Conservation (phyloP, 2,113 vertebrate genomes). For the Halichoerus grypus region DNA sequence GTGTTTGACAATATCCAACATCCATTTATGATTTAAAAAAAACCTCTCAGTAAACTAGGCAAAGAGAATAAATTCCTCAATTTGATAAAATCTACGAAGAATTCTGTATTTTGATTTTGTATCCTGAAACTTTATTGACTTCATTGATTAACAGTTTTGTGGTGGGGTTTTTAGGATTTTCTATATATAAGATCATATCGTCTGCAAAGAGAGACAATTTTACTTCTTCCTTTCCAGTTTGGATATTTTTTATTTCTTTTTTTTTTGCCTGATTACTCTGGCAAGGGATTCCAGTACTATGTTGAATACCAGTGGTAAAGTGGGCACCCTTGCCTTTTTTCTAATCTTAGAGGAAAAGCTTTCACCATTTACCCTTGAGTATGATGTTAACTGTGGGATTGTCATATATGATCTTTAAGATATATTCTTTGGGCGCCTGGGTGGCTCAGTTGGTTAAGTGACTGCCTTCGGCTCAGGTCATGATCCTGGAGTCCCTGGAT, state of each 20-base stretch:
- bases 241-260: neutral
- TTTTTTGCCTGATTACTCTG: neutral
- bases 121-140: neutral
- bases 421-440: neutral
- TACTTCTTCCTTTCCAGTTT: neutral
- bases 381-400: neutral
- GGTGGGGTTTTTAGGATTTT: neutral
- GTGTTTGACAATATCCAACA: no score
- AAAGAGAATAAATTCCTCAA: neutral
- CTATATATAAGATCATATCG: no score
- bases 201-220: neutral
- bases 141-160: neutral
- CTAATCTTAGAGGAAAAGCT: neutral
- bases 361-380: neutral
- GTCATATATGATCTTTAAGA: neutral
- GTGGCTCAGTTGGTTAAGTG: no score
- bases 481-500: no score
- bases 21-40: no score
- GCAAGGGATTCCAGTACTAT: neutral
- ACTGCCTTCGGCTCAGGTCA: no score
- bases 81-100: neutral
- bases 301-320: neutral
- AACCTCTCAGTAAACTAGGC: neutral
- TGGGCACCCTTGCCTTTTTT: neutral
- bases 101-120: neutral